A percentile compares a stretch with the other conserved stretches of the same genome.
Conservation (phyloP, 1,140 invertebrate species). For the Oncopeltus fasciatus region DNA sequence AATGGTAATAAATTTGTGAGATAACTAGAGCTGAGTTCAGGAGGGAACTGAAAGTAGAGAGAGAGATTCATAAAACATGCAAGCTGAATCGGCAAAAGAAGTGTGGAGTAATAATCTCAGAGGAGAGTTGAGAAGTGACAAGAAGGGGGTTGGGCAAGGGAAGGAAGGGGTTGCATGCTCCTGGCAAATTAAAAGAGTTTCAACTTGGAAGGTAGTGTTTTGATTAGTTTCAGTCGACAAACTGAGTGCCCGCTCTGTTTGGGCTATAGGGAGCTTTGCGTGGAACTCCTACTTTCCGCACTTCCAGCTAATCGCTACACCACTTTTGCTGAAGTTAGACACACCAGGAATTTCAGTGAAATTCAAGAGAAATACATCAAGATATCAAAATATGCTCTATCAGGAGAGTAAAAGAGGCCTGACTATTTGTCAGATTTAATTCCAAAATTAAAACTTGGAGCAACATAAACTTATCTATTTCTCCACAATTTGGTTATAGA, state of each 20-base stretch:
- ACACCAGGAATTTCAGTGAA: not conserved
- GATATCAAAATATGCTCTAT: no score
- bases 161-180: not conserved
- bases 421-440: no score
- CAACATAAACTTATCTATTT: no score
- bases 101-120: not conserved
- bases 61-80: not conserved
- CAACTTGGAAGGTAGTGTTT: not conserved
- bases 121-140: not conserved
- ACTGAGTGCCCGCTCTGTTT: not conserved
- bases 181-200: constrained; percentile 10
- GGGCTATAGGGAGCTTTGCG: not conserved
- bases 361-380: not conserved
- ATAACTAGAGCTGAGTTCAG: no score
- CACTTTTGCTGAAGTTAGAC: not conserved
- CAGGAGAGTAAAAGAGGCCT: no score
- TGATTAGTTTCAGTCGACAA: constrained; percentile 1
- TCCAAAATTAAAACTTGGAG: no score
- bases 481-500: no score
- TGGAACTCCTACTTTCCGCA: not conserved
- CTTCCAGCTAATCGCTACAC: not conserved
- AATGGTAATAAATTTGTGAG: no score
- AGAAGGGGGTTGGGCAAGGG: not conserved
- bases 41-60: not conserved
- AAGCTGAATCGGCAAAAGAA: not conserved